Conservation (phyloP, 2,113 vertebrate genomes). For the Microtus pennsylvanicus region DNA sequence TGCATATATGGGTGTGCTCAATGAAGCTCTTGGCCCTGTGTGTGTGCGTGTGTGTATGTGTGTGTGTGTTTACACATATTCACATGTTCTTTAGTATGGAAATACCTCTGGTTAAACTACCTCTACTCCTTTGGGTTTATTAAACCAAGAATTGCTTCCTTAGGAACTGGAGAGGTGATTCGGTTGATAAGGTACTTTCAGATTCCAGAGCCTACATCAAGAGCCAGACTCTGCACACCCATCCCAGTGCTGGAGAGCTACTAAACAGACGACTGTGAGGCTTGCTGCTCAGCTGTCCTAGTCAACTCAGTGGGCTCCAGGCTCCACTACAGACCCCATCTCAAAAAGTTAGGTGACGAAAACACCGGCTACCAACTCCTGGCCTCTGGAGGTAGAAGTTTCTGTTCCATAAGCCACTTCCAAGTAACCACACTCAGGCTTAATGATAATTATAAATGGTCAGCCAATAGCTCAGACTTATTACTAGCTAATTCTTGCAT, state of each 20-base stretch:
- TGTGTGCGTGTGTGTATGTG: not conserved
- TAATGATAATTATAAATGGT: not conserved
- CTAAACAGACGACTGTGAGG: not conserved
- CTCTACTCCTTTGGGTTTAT: not conserved
- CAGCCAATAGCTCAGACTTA: not conserved
- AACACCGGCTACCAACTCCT: not conserved
- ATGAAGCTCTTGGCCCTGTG: not conserved
- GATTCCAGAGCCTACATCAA: not conserved
- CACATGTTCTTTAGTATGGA: not conserved
- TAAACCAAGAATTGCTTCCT: not conserved
- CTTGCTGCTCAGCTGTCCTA: not conserved
- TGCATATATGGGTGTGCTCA: not conserved
- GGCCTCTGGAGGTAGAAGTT: not conserved
- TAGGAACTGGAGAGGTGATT: not conserved
- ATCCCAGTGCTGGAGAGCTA: not conserved
- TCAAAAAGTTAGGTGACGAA: not conserved
- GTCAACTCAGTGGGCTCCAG: not conserved
- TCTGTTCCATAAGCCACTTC: not conserved
- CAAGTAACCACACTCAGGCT: not conserved
- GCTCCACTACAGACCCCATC: not conserved
- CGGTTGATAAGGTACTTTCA: not conserved
- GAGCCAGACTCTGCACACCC: not conserved
- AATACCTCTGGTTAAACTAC: slow-evolving; percentile 20
- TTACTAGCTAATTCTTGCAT: not conserved
- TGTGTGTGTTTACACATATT: not conserved